These are phyloP conservation scores for Drosophila trapezifrons DNA, from an alignment of 1,140 invertebrate genomes.

Conservation along the genomic window DNA sequence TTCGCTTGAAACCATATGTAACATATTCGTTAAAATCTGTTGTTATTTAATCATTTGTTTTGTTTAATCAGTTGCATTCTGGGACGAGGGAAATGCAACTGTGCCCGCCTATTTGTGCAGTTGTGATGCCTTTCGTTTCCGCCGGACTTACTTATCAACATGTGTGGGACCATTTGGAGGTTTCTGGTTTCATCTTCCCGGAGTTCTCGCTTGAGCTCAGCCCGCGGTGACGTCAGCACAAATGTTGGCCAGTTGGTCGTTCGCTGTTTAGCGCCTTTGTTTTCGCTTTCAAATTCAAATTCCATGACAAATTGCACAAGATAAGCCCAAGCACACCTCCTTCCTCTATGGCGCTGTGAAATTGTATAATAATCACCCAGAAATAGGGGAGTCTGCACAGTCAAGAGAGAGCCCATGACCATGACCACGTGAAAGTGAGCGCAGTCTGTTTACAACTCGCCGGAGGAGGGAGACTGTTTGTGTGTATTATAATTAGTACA, in stretches of 20 bases:
- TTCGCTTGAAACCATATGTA: slow-evolving; percentile 1
- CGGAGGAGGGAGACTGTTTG: neutral
- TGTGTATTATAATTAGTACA: slow-evolving; percentile 18
- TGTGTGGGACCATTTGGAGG: slow-evolving; percentile 14
- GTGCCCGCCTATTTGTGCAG: slow-evolving; percentile 25
- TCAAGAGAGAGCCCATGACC: slow-evolving; percentile 50
- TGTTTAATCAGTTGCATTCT: slow-evolving; percentile 10
- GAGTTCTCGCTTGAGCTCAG: slow-evolving; percentile 12
- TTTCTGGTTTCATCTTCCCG: slow-evolving; percentile 3
- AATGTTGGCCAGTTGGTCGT: slow-evolving; percentile 62
- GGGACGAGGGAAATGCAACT: neutral
- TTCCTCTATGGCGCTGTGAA: slow-evolving; percentile 30
- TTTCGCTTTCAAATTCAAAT: slow-evolving; percentile 75
- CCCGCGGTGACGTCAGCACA: slow-evolving; percentile 52
- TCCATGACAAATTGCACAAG: slow-evolving; percentile 72
- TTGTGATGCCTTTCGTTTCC: slow-evolving; percentile 31
- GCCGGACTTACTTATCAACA: slow-evolving; percentile 55
- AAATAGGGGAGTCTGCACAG: slow-evolving; percentile 12
- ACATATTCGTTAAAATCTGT: neutral
- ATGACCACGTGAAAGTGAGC: slow-evolving; percentile 73
- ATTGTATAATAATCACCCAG: slow-evolving; percentile 52
- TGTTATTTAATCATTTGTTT: neutral
- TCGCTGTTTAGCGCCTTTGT: slow-evolving; percentile 19
- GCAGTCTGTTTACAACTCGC: slow-evolving; percentile 25
- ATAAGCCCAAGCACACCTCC: slow-evolving; percentile 44